Conservation (phyloP, 2,888 invertebrate genomes). For the Pelosia muscerda region DNA sequence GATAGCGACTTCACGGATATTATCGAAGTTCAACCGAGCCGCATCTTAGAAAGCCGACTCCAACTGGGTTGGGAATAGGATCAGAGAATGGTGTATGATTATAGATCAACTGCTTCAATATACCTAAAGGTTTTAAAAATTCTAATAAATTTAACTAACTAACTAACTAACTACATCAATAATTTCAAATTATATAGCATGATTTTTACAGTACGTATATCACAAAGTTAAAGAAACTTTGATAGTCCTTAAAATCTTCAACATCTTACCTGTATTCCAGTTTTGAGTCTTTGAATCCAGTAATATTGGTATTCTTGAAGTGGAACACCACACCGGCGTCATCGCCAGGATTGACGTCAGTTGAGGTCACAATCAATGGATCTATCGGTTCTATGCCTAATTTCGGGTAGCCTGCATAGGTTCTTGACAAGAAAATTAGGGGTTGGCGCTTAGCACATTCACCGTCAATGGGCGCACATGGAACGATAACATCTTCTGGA, state of each 20-base stretch:
- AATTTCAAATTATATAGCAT: no score
- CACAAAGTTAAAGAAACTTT: no score
- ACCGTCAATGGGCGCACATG: not conserved
- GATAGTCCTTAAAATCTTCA: not conserved
- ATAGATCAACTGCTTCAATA: no score
- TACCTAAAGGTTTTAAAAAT: no score
- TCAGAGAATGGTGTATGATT: no score
- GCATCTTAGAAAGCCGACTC: no score
- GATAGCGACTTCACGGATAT: no score
- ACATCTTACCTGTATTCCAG: not conserved
- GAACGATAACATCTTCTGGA: not conserved
- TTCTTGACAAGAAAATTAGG: not conserved
- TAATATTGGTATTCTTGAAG: slow-evolving; percentile 5
- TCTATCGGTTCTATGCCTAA: not conserved
- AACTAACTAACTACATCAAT: no score
- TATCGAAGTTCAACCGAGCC: no score
- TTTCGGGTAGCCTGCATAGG: not conserved
- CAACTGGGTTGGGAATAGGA: no score
- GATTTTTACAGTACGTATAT: no score
- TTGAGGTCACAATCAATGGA: not conserved
- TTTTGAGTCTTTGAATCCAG: not conserved
- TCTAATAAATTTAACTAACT: no score
- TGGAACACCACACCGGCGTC: not conserved
- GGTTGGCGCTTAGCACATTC: not conserved
- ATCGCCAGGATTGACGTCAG: not conserved